A percentile compares a stretch with the other conserved stretches of the same genome.
Evolutionary conservation across 2,113 vertebrate species (phyloP).

Genomic region (Chrysemys picta): DNA sequence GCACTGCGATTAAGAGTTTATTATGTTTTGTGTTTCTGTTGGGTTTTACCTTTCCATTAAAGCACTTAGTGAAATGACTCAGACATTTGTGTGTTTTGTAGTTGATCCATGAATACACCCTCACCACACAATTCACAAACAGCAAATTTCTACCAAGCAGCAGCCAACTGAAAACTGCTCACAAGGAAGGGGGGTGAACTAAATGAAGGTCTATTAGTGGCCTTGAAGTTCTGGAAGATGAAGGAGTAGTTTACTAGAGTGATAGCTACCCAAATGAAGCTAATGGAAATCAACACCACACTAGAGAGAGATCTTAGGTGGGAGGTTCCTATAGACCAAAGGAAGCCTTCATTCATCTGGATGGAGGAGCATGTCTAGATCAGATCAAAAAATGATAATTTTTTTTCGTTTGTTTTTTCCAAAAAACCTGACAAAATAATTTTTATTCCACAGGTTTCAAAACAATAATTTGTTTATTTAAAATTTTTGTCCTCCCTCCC

Average conservation of each 20-base stretch:
- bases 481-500: fast-evolving
- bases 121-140: neutral
- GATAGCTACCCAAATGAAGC: neutral
- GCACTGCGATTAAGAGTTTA: slow-evolving; percentile 52
- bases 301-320: neutral
- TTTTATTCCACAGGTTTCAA: neutral
- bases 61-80: slow-evolving; percentile 44
- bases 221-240: neutral
- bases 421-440: neutral
- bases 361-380: neutral
- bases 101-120: neutral
- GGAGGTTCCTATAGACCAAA: neutral
- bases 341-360: neutral
- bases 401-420: neutral
- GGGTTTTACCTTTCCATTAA: slow-evolving; percentile 46
- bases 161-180: neutral
- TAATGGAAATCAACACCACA: neutral
- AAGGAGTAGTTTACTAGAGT: fast-evolving
- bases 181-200: neutral
- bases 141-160: neutral
- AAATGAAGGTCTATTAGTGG: fast-evolving
- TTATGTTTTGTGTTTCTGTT: slow-evolving; percentile 47
- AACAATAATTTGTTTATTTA: fast-evolving
- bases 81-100: neutral
- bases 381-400: neutral